Evolutionary conservation across 2,797 vertebrate species (phyloP), one percentile per base, ranked within the genome.

Genomic region (Tolypeutes matacus): DNA sequence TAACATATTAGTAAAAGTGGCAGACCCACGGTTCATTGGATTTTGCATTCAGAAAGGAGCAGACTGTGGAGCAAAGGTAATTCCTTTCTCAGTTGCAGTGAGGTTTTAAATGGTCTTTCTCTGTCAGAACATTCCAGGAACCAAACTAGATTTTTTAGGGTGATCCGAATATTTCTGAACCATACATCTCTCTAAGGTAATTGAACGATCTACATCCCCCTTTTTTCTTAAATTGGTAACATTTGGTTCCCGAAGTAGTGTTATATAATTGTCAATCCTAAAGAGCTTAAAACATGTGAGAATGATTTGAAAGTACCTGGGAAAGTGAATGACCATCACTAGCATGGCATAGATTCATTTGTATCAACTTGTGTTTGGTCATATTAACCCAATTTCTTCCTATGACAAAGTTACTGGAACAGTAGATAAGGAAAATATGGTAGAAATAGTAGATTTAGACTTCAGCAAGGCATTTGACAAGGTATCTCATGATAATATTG

Each of bases 1-100:
- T 97, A 99, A 99, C 97, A 99, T 99, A 97, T 97, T 99, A 96
- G 99, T 99, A 91, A 99, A 99, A 98, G 99, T 99, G 96, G 99
- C 99, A 0, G 99, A 99, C 97, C 99, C 99, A 0, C 97, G 98
- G 64, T 99, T 99, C 97, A 98, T 99, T 15, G 99, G 99, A 7
- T 99, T 99, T 98, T 99, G 99, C 97, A 96, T 99, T 96, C 98
- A 98, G 97, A 99, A 99, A 93, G 99, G 98, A 97, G 99, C 99
- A 0, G 99, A 99, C 95, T 99, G 99, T 51, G 99, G 99, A 49
- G 99, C 99, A 56, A 99, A 99, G 99, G 99, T 99, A 97, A 97
- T 96, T 51, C 27, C 17, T 31, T 70, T 27, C 51, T 76, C 34
- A 34, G 0, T 51, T 12, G 0, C 5, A 72, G 14, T 15, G 34